Conservation (phyloP, 2,888 invertebrate genomes). For the Ecliptopera silaceata region DNA sequence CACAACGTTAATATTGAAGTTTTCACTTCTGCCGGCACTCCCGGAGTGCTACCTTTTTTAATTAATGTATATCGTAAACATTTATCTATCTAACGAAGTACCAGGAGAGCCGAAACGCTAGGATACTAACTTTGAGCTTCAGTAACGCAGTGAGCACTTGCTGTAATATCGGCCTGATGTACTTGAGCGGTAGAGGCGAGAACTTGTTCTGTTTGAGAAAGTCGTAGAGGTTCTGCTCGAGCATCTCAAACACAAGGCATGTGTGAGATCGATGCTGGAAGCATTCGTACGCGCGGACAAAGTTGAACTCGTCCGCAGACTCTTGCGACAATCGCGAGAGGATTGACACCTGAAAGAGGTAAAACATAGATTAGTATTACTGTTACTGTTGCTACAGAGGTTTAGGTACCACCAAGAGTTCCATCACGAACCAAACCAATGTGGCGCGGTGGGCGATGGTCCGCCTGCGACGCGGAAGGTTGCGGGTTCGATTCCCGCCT, state of each 20-base stretch:
- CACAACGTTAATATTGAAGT: too few species aligned
- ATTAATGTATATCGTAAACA: too few species aligned
- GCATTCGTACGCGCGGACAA: conserved; percentile 99
- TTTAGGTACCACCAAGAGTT: too few species aligned
- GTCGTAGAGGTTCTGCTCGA: conserved; percentile 99
- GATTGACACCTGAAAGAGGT: conserved; percentile 88
- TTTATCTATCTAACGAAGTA: too few species aligned
- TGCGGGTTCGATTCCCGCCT: too few species aligned
- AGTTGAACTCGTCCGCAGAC: conserved; percentile 99
- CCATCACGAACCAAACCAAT: too few species aligned
- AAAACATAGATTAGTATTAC: background rate
- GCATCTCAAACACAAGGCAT: conserved; percentile 99
- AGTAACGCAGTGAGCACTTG: conserved; percentile 95
- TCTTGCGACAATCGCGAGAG: conserved; percentile 96
- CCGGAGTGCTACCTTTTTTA: too few species aligned
- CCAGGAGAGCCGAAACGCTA: conserved; percentile 1
- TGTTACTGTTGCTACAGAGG: background rate
- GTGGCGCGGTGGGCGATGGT: too few species aligned
- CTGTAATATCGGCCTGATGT: conserved; percentile 99
- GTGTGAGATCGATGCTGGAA: conserved; percentile 99
- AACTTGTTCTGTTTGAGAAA: conserved; percentile 99
- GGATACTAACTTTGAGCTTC: conserved; percentile 89
- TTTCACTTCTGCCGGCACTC: too few species aligned
- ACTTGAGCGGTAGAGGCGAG: conserved; percentile 98
- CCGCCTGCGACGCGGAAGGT: too few species aligned